Percentiles rank a stretch among this genome's conserved stretches.
Conservation (phyloP, 2,113 vertebrate genomes). For the Thinocorus orbignyianus region DNA sequence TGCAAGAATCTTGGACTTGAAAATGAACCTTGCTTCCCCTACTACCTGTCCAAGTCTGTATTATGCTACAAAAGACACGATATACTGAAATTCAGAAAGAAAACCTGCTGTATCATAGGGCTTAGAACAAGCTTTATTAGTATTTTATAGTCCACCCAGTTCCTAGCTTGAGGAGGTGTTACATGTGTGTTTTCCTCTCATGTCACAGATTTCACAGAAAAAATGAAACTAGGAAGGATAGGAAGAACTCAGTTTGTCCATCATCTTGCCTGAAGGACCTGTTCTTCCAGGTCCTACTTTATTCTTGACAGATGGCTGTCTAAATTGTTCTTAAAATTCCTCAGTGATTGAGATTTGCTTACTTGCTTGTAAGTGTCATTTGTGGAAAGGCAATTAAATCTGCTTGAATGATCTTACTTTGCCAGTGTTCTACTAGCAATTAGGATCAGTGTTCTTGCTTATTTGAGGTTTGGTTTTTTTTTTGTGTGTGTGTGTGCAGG, state of each 20-base stretch:
- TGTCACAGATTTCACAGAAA: neutral
- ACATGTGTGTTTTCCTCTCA: neutral
- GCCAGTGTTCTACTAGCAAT: neutral
- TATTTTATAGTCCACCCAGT: neutral
- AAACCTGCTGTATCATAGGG: neutral
- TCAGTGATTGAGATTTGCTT: neutral
- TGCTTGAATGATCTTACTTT: neutral
- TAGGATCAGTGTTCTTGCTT: neutral
- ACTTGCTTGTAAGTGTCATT: neutral
- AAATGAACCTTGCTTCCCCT: neutral
- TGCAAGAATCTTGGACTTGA: neutral
- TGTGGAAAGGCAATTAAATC: constrained; percentile 31
- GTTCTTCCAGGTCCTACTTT: neutral
- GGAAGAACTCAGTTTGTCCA: neutral
- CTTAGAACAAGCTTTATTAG: neutral
- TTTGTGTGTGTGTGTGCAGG: neutral
- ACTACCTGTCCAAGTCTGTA: neutral
- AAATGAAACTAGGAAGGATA: neutral
- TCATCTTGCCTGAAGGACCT: neutral
- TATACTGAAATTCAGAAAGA: neutral
- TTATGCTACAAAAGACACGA: neutral
- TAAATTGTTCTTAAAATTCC: neutral
- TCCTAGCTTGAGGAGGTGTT: neutral
- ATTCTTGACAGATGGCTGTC: neutral
- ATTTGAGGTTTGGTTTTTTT: neutral